Percentiles rank a stretch among this genome's conserved stretches.
phyloP scores from a whole-genome alignment of 1,140 invertebrate species.

The Melipona quadrifasciata region DNA sequence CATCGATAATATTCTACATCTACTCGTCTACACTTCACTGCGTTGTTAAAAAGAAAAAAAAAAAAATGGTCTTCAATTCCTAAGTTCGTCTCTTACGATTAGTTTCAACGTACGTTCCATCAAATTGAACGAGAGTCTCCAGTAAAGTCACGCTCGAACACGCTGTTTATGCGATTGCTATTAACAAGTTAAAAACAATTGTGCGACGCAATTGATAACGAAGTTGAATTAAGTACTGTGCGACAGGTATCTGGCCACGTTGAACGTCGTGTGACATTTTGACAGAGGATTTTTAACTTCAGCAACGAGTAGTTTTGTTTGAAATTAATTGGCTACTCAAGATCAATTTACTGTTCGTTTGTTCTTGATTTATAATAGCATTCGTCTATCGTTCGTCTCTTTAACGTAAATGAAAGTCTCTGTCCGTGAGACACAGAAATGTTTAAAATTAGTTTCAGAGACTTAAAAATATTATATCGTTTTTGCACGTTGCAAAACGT shows the following conservation, averaged over 20 bases:
- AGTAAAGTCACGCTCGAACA: neutral
- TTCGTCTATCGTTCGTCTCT: too few relatives aligned
- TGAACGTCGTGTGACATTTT: neutral
- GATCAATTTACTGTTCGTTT: neutral
- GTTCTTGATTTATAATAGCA: too few relatives aligned
- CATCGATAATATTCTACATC: neutral
- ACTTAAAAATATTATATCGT: too few relatives aligned
- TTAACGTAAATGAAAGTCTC: neutral
- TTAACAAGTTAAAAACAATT: neutral
- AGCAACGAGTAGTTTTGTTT: neutral
- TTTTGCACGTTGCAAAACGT: neutral
- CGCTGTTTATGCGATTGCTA: neutral
- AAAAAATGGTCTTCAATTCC: neutral
- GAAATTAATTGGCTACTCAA: neutral
- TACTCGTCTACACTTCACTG: neutral
- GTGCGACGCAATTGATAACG: neutral
- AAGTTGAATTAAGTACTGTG: constrained; percentile 27
- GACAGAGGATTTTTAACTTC: neutral
- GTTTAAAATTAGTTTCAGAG: too few relatives aligned
- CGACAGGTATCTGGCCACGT: neutral
- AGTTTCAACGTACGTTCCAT: neutral
- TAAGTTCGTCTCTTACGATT: neutral
- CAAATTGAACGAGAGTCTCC: neutral
- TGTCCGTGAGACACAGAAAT: too few relatives aligned
- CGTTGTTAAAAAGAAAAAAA: neutral